A percentile compares a stretch with the other conserved stretches of the same genome.
Conservation (phyloP, 2,888 invertebrate species). For the Noctua janthe region DNA sequence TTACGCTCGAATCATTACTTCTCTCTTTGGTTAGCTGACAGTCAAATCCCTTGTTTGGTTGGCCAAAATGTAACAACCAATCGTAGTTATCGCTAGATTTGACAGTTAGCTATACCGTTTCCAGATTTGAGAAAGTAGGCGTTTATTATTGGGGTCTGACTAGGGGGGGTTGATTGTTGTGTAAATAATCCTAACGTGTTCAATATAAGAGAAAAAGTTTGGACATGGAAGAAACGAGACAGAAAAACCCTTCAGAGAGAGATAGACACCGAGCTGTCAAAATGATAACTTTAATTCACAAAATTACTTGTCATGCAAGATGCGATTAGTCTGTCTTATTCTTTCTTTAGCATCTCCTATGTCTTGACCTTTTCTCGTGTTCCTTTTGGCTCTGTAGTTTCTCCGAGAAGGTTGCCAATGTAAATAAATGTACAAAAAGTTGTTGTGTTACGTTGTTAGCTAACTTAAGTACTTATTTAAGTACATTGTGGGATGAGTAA, state of each 20-base stretch:
- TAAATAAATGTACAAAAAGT: constrained; percentile 64
- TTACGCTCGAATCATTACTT: background rate
- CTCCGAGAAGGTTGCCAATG: constrained; percentile 44
- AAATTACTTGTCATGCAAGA: background rate
- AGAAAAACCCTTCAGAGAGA: background rate
- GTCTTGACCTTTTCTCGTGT: constrained; percentile 28
- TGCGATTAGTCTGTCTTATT: background rate
- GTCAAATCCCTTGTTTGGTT: constrained; percentile 7
- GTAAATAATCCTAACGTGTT: constrained; percentile 35
- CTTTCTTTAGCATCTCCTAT: background rate
- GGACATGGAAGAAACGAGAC: background rate
- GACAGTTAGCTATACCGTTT: background rate
- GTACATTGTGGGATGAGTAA: constrained; percentile 50
- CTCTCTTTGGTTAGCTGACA: background rate
- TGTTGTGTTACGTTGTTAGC: constrained; percentile 52
- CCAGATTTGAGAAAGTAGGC: background rate
- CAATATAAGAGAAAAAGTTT: constrained; percentile 2
- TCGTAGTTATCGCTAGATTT: background rate
- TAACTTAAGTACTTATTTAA: constrained; percentile 58
- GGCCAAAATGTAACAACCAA: background rate
- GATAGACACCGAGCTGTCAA: background rate
- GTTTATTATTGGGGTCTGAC: background rate
- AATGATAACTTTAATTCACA: background rate
- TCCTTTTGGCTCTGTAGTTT: constrained; percentile 36
- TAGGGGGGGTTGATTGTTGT: constrained; percentile 2